Evolutionary conservation across 2,888 invertebrate species (phyloP).

Genomic region (Zelleria hepariella): DNA sequence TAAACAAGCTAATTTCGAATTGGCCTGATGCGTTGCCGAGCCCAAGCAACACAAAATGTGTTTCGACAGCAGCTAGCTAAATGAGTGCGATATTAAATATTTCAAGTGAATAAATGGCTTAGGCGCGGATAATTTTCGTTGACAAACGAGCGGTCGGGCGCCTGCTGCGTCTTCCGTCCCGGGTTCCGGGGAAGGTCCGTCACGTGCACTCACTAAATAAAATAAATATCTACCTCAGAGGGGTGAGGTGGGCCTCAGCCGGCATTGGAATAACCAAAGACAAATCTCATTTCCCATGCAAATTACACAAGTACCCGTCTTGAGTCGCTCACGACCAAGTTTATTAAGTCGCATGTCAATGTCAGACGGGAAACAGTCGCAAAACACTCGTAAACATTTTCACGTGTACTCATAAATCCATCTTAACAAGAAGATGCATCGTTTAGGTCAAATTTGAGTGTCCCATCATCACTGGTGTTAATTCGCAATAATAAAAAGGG

Average conservation of each 20-base stretch:
- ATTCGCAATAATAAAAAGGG: constrained; percentile 29
- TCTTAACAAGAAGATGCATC: constrained; percentile 16
- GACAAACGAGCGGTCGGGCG: constrained; percentile 54
- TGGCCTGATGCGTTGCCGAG: no score
- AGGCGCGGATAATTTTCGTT: constrained; percentile 39
- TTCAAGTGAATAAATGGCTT: constrained; percentile 33
- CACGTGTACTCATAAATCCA: constrained; percentile 26
- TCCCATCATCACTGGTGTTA: constrained; percentile 30
- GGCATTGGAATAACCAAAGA: constrained; percentile 37
- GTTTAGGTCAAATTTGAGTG: constrained; percentile 30
- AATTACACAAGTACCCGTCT: constrained; percentile 37
- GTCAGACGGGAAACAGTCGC: background rate
- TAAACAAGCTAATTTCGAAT: no score
- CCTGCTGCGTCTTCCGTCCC: constrained; percentile 33
- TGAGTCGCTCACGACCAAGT: constrained; percentile 11
- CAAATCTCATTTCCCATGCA: constrained; percentile 52
- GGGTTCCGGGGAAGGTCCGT: constrained; percentile 24
- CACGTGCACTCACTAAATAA: constrained; percentile 55
- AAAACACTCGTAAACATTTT: background rate
- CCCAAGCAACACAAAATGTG: no score
- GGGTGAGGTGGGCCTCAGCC: constrained; percentile 30
- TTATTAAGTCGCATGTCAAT: background rate
- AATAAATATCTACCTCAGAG: constrained; percentile 31
- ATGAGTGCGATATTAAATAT: constrained; percentile 30
- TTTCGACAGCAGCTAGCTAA: background rate